Evolutionary conservation across 2,797 vertebrate species (phyloP), one percentile per base, ranked within the genome.

Genomic region (Aselliscus stoliczkanus): DNA sequence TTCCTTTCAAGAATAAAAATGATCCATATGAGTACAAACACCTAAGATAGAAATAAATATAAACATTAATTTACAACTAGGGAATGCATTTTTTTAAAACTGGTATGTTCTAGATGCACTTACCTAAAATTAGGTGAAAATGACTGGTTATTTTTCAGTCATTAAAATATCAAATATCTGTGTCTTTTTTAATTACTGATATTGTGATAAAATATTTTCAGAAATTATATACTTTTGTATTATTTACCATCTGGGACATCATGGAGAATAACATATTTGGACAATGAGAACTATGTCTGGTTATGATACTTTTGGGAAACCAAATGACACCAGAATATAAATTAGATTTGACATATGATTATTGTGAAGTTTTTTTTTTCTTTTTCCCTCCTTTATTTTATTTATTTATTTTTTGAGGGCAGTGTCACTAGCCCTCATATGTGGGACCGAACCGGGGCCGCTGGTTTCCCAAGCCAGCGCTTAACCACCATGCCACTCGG

Each of bases 41-140:
- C 27, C 25, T 91, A 79, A 54, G 21, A 79, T 12, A 81, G 44
- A 95, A 95, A 75, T 34, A 69, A 80, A 81, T 27, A 60, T 14
- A 95, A 65, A 50, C 69, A 18, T 58, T 67, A 34, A 44, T 80
- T 75, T 72, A 93, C 31, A 89, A 80, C 20, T 13, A 60, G 13
- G 44, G 93, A 50, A 60, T 54, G 10, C 4, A 83, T 90, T 34
- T 21, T 50, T 50, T 50, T 15, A 54, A 47, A 85, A 52, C 15
- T 18, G 13, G 2, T 15, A 0, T 20, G 13, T 60, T 88, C 52
- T 64, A 80, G 2, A 52, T 42, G 29, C n/a, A 29, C 77, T 92
- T 84, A 87, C 27, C 20, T 44, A 92, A 95, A 93, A 93, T 54
- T 31, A 94, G 62, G 17, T 47, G 29, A 79, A 88, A 96, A 82